Evolutionary conservation across 2,797 vertebrate genomes (phyloP), one percentile per base, ranked within the genome.

Genomic region (Caiman crocodilus): DNA sequence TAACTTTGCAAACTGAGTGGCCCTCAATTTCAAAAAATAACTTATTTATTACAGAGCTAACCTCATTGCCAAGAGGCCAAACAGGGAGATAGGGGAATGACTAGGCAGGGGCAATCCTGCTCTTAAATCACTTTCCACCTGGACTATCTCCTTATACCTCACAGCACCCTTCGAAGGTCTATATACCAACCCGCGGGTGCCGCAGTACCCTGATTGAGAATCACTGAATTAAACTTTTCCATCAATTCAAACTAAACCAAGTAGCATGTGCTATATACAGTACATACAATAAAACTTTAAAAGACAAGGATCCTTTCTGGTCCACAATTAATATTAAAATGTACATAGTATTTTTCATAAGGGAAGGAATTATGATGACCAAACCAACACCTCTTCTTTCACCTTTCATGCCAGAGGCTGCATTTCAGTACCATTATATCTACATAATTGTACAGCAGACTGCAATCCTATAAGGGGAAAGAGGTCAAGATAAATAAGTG

Each of bases 321-420:
- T 91, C 88, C 82, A 64, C 91, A 93, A 50, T 89, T 87, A 97
- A 90, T 89, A 86, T 32, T 56, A 75, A 92, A 96, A 88, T 96
- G 95, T 88, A 83, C 0, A 0, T 65, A 90, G 88, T 79, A 64
- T 78, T 94, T 89, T 76, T 86, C 65, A 89, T 56, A 81, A 59
- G 90, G 76, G 50, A 93, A 95, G 28, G 86, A 94, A 95, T 97
- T 97, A 95, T 89, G 81, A n/a, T 92, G 95, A 96, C 95, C 94
- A 79, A 92, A 91, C 76, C 86, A 84, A 94, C 94, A 95, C 82
- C 58, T 93, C 83, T 93, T 83, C 83, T 82, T 90, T 57, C 79
- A 75, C 30, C 82, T 85, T 83, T 71, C 75, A 76, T 83, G 89
- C 91, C 71, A 88, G 76, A 84, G 1, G 85, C 87, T 90, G 76